Evolutionary conservation across 2,888 invertebrate genomes (phyloP).

Genomic region (Phlogophora meticulosa): DNA sequence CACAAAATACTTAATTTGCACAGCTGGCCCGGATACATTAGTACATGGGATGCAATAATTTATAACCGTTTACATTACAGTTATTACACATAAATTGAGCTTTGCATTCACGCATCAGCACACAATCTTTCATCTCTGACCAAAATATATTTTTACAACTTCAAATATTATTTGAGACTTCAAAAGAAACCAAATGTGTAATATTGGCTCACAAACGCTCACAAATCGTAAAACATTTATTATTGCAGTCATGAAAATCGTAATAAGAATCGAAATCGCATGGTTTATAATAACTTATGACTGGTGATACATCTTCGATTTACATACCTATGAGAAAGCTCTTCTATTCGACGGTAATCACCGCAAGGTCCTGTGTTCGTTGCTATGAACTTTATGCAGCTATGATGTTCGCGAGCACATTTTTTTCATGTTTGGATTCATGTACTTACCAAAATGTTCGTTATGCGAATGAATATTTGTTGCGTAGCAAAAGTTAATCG

Average conservation of each 20-base stretch:
- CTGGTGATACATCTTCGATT: neutral
- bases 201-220: slow-evolving; percentile 16
- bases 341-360: no score
- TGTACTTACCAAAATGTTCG: no score
- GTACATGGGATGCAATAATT: slow-evolving; percentile 17
- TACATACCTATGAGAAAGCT: neutral
- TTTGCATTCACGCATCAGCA: slow-evolving; percentile 15
- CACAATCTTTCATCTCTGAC: slow-evolving; percentile 41
- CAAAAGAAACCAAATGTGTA: slow-evolving; percentile 35
- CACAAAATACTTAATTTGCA: neutral
- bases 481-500: no score
- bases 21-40: slow-evolving; percentile 10
- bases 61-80: slow-evolving; percentile 19
- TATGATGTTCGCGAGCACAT: no score
- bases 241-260: neutral
- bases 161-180: slow-evolving; percentile 37
- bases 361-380: no score
- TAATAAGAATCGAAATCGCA: no score
- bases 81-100: slow-evolving; percentile 28
- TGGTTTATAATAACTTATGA: neutral
- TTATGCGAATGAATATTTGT: no score
- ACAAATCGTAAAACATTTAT: slow-evolving; percentile 21
- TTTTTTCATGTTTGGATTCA: no score
- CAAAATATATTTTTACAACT: slow-evolving; percentile 40
- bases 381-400: no score